Evolutionary conservation across 1,140 invertebrate species (phyloP).

Genomic region (Stenopsyche tienmushanensis): DNA sequence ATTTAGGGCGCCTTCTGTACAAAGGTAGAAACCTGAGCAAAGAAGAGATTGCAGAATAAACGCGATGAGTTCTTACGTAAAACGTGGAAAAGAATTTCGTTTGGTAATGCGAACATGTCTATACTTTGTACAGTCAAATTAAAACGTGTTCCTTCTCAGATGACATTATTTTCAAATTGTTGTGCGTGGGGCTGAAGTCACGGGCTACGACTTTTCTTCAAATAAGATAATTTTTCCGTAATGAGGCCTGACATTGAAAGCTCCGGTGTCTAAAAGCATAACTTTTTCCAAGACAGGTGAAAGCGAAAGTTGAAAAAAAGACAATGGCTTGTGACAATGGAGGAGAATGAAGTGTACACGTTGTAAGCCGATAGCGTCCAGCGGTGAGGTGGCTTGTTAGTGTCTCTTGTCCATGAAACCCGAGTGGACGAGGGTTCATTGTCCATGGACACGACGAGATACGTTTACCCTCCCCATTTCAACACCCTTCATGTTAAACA

Average conservation of each 20-base stretch:
- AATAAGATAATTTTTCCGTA: too few relatives aligned
- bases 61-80: neutral
- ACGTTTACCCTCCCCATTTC: too few relatives aligned
- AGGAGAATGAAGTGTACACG: neutral
- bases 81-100: neutral
- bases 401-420: neutral
- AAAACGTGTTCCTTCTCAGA: too few relatives aligned
- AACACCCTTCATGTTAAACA: neutral
- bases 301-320: neutral
- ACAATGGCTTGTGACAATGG: neutral
- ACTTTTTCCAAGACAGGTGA: too few relatives aligned
- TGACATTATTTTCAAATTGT: too few relatives aligned
- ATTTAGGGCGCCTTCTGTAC: neutral
- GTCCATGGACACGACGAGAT: too few relatives aligned
- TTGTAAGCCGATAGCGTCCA: neutral
- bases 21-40: constrained; percentile 2
- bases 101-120: too few relatives aligned
- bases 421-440: neutral
- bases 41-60: neutral
- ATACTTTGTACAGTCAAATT: too few relatives aligned
- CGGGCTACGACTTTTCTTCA: too few relatives aligned
- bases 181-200: too few relatives aligned
- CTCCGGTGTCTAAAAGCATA: too few relatives aligned
- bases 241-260: too few relatives aligned
- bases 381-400: neutral